Conservation (phyloP, 2,888 invertebrate species). For the Pycnomerus fuliginosus region DNA sequence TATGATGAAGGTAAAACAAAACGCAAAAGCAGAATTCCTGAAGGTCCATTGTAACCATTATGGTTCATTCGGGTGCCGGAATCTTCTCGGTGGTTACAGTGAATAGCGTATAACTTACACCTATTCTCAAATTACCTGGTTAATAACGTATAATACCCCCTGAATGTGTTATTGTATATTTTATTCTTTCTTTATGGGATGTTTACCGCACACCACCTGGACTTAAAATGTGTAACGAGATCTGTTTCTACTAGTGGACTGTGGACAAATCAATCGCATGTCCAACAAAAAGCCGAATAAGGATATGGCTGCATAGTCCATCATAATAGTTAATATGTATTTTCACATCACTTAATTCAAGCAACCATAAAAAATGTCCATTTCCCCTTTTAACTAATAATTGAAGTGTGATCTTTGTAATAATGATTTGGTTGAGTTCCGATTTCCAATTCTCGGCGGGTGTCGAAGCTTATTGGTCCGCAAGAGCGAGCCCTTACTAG, state of each 20-base stretch:
- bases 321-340: no score
- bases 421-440: constrained; percentile 40
- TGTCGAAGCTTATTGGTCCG: constrained; percentile 47
- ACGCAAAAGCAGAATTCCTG: no score
- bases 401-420: constrained; percentile 45
- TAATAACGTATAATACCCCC: constrained; percentile 45
- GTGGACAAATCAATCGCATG: no score
- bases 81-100: constrained; percentile 1
- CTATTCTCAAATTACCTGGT: constrained; percentile 50
- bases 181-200: constrained; percentile 31
- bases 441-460: constrained; percentile 44
- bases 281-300: no score
- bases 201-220: constrained; percentile 39
- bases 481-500: constrained; percentile 42
- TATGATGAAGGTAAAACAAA: no score
- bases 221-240: constrained; percentile 31
- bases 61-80: background rate
- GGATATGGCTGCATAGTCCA: no score
- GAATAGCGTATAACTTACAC: constrained; percentile 46
- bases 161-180: constrained; percentile 42
- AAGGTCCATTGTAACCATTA: no score
- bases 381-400: constrained; percentile 39
- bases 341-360: no score
- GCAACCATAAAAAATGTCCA: constrained; percentile 30
- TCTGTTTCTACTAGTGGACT: no score